Evolutionary conservation across 2,113 vertebrate genomes (phyloP).

Genomic region (Indicator maculatus): DNA sequence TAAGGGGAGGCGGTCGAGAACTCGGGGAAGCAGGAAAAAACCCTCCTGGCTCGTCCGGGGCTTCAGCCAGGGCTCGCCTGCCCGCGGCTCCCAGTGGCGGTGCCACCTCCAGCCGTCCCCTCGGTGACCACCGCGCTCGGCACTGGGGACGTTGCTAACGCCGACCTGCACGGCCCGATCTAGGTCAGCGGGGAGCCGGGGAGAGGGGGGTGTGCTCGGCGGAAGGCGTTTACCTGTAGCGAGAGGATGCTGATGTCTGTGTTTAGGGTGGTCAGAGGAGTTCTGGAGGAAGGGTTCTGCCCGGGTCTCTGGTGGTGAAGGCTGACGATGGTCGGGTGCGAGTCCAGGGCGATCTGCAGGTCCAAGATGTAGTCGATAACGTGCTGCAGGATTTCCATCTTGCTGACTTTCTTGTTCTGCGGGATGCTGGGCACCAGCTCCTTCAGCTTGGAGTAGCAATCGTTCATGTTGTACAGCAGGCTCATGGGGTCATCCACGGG

Average conservation of each 20-base stretch:
- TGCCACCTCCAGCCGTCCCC: rapidly evolving
- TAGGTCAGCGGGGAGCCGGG: not conserved
- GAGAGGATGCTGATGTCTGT: constrained; percentile 98
- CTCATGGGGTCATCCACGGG: constrained; percentile 96
- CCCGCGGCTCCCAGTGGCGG: not conserved
- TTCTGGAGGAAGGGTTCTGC: constrained; percentile 83
- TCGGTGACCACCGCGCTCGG: not conserved
- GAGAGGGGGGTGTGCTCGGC: too few relatives aligned
- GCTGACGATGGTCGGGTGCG: constrained; percentile 88
- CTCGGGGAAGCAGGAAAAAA: not conserved
- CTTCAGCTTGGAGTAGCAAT: constrained; percentile 98
- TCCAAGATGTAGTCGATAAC: constrained; percentile 99
- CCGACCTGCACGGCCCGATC: rapidly evolving
- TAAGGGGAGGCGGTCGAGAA: not conserved
- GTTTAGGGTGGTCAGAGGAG: constrained; percentile 94
- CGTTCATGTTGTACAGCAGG: constrained; percentile 98
- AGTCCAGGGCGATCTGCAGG: constrained; percentile 98
- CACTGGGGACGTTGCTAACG: rapidly evolving
- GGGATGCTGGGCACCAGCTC: constrained; percentile 99
- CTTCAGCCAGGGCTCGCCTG: not conserved
- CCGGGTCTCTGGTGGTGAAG: constrained; percentile 85
- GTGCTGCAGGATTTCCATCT: constrained; percentile 99
- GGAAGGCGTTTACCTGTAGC: constrained; percentile 85
- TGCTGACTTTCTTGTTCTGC: constrained; percentile 98
- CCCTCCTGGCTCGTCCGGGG: not conserved